phyloP scores from a whole-genome alignment of 64 coral and sea anemone genomes.

The Trachythela sp. region DNA sequence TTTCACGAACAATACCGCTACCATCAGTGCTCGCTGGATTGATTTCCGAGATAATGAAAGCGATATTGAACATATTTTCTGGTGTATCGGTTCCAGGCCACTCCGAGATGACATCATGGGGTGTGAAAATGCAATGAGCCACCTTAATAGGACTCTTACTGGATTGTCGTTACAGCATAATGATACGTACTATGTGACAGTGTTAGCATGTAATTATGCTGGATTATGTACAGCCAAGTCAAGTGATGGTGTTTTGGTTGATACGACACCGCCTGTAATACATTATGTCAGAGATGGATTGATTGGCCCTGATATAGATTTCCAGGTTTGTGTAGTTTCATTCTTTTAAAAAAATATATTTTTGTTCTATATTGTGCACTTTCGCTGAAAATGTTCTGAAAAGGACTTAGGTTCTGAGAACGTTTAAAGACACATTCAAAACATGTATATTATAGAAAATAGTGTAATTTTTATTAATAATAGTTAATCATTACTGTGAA shows the following conservation, averaged over 20 bases:
- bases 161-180: no score
- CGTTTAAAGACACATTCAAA: no score
- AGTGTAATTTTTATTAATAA: no score
- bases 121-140: slow-evolving; percentile 68
- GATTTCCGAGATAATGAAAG: slow-evolving; percentile 88
- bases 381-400: no score
- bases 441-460: no score
- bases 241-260: no score
- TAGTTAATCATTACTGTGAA: no score
- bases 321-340: slow-evolving; percentile 39
- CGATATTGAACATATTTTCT: slow-evolving; percentile 81
- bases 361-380: no score
- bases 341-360: no score
- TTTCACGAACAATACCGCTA: slow-evolving; percentile 71
- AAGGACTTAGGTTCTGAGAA: no score
- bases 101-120: neutral
- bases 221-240: slow-evolving; percentile 65
- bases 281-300: slow-evolving; percentile 91
- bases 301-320: slow-evolving; percentile 91
- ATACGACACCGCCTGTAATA: slow-evolving; percentile 60
- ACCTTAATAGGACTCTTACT: slow-evolving; percentile 52
- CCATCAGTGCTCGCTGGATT: slow-evolving; percentile 79
- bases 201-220: slow-evolving; percentile 81
- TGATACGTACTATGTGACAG: no score
- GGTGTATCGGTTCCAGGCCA: slow-evolving; percentile 75